Evolutionary conservation across 2,113 vertebrate species (phyloP), one percentile per base, ranked within the genome.

Genomic region (Nycticorax nycticorax): DNA sequence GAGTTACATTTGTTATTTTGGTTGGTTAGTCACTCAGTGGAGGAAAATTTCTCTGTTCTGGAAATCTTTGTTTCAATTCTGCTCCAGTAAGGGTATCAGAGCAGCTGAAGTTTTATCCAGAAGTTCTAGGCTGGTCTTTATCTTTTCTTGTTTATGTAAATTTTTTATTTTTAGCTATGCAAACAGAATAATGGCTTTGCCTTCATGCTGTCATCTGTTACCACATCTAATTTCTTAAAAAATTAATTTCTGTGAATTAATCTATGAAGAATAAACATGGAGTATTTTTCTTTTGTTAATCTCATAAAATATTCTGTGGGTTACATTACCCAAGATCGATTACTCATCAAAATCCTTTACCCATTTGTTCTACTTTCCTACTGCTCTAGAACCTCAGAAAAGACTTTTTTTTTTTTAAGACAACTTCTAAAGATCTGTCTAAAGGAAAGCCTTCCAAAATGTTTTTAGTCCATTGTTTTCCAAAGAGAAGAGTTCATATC

Each of bases 401-500:
- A 45, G 12, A 27, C 18, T 19, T 12, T n/a, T 55, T 28, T 55
- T 28, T 75, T 27, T 48, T 55, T 27, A 78, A 71, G 32, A n/a
- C 22, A 78, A 1, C 24, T 30, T 68, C 48, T 48, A 7, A 78
- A 85, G 18, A 32, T 52, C 17, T 85, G 9, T 35, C 5, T 76
- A 48, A 79, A 56, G 27, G 7, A 64, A 86, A 73, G 17, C 11
- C 12, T 84, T 37, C 35, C 12, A 26, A 20, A 28, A 5, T 24
- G 5, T 33, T 92, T 50, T 69, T 43, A 72, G 27, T 56, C 24
- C 6, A 10, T 22, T 53, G 10, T 41, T 59, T 89, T 88, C 26
- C 1, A 2, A 72, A 62, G 18, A 0, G 8, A 12, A 33, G 6
- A 39, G 8, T 32, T 86, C 13, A 4, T 55, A 33, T 59, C 0